phyloP scores from a whole-genome alignment of 2,888 invertebrate species.

The Agrotis exclamationis region DNA sequence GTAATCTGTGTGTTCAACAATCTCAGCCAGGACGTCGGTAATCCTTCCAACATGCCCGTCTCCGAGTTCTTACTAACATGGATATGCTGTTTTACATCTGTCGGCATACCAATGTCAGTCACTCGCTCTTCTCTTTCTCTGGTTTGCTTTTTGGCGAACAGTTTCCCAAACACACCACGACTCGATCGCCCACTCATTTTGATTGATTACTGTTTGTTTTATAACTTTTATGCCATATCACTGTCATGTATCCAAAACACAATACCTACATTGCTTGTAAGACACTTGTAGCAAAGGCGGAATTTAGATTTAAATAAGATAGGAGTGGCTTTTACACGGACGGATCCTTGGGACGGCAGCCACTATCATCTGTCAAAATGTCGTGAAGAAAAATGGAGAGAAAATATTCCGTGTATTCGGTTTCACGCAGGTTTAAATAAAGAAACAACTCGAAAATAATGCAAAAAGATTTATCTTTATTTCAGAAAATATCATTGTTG shows the following conservation, averaged over 20 bases:
- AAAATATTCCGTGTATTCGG: conserved; percentile 52
- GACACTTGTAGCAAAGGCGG: conserved; percentile 72
- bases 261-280: conserved; percentile 80
- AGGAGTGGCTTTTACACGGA: conserved; percentile 89
- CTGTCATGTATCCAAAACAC: conserved; percentile 72
- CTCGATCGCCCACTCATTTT: conserved; percentile 89
- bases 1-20: conserved; percentile 96
- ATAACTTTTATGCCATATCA: conserved; percentile 80
- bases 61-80: conserved; percentile 96
- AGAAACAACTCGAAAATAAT: not conserved
- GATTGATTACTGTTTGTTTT: conserved; percentile 71
- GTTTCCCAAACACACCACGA: conserved; percentile 88
- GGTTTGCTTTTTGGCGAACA: conserved; percentile 87
- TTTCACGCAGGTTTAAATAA: conserved; percentile 55
- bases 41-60: conserved; percentile 96
- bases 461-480: not conserved
- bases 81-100: conserved; percentile 96
- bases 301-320: conserved; percentile 76
- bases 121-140: conserved; percentile 88
- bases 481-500: not conserved
- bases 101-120: conserved; percentile 95
- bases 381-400: conserved; percentile 63
- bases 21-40: conserved; percentile 96
- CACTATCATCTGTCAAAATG: conserved; percentile 80
- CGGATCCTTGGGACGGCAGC: conserved; percentile 77